Percentiles rank a stretch among this genome's conserved stretches.
phyloP scores from a whole-genome alignment of 2,888 invertebrate species.

The Itoplectis maculator region DNA sequence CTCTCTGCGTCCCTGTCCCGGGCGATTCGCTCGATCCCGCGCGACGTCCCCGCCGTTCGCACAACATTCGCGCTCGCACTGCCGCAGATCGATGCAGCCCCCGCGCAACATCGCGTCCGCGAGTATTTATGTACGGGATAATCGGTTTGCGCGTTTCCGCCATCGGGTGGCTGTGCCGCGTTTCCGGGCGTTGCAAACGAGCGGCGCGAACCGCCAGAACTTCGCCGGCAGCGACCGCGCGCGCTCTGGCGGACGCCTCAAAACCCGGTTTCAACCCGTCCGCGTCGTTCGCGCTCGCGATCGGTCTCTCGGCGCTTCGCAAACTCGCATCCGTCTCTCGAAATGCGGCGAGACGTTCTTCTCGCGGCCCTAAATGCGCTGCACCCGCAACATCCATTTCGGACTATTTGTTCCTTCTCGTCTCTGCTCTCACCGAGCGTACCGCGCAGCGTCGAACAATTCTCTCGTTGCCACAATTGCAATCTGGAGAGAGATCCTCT shows the following conservation, averaged over 20 bases:
- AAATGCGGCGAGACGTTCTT: conserved; percentile 16
- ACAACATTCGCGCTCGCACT: background rate
- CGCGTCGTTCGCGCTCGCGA: conserved; percentile 1
- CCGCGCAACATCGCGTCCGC: conserved; percentile 21
- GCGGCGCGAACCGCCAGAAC: too few species aligned
- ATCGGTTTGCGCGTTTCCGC: conserved; percentile 52
- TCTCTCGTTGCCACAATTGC: background rate
- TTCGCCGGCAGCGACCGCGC: too few species aligned
- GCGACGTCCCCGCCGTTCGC: conserved; percentile 1
- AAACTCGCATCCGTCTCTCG: conserved; percentile 11
- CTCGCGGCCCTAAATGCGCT: background rate
- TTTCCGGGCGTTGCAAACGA: conserved; percentile 19
- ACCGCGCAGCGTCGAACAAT: background rate
- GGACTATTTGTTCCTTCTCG: background rate
- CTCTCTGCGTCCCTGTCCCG: too few species aligned
- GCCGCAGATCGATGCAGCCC: conserved; percentile 3
- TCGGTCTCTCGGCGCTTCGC: conserved; percentile 12
- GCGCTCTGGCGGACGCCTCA: background rate
- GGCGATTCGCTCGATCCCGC: background rate
- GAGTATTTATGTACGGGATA: conserved; percentile 54
- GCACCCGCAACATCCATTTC: background rate
- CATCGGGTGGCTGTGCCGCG: conserved; percentile 23
- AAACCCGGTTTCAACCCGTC: background rate
- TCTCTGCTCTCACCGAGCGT: too few species aligned
- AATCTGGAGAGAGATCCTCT: too few species aligned